phyloP scores from a whole-genome alignment of 1,140 invertebrate genomes.

The Procambarus virginalis region DNA sequence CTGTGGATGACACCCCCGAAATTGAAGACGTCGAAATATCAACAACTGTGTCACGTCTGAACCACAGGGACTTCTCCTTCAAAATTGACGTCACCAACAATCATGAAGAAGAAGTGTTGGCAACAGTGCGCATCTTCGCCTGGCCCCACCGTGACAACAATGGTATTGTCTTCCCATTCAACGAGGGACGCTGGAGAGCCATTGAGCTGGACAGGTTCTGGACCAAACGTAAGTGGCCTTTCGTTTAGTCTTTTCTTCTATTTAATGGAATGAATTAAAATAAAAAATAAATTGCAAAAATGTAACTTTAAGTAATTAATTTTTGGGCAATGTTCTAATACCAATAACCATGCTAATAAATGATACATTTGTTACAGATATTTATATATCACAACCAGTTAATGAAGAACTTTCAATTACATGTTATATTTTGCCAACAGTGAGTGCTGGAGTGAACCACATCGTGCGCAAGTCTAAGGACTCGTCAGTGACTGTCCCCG shows the following conservation, averaged over 20 bases:
- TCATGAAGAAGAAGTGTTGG: background rate
- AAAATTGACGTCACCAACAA: background rate
- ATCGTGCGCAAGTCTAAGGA: slow-evolving; percentile 12
- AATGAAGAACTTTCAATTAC: background rate
- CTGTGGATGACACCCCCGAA: slow-evolving; percentile 27
- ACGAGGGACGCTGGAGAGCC: slow-evolving; percentile 32
- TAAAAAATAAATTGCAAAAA: background rate
- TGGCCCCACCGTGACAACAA: slow-evolving; percentile 42
- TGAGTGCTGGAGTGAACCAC: background rate
- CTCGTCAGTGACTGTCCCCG: slow-evolving; percentile 35
- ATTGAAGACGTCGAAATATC: slow-evolving; percentile 17
- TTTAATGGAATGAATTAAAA: background rate
- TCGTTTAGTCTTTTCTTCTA: background rate
- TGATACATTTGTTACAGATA: background rate
- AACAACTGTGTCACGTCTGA: slow-evolving; percentile 17
- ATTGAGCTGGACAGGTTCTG: slow-evolving; percentile 45
- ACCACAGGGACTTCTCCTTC: slow-evolving; percentile 21
- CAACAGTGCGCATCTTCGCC: slow-evolving; percentile 32
- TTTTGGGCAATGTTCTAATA: background rate
- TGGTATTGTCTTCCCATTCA: slow-evolving; percentile 5
- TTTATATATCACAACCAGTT: background rate
- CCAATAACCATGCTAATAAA: background rate
- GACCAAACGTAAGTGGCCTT: slow-evolving; percentile 28
- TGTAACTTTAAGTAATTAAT: background rate
- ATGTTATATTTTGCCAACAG: slow-evolving; percentile 3